phyloP scores from a whole-genome alignment of 1,140 invertebrate species.

The Atopsyche davidsoni region DNA sequence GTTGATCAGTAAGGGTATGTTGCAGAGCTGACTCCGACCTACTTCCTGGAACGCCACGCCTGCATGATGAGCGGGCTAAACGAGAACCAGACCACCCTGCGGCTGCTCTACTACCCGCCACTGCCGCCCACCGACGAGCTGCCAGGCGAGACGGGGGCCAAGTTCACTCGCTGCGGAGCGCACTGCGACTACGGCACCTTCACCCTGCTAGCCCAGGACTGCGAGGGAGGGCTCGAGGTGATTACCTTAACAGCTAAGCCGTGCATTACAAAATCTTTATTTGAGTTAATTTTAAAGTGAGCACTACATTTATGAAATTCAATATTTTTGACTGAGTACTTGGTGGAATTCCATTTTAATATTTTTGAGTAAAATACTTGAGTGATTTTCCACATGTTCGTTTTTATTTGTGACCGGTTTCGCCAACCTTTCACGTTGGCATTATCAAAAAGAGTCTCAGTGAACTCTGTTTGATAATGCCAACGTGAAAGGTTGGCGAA shows the following conservation, averaged over 20 bases:
- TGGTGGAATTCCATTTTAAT: too few species aligned
- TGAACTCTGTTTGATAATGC: too few species aligned
- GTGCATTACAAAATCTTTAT: neutral
- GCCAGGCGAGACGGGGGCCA: constrained; percentile 27
- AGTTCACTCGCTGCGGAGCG: constrained; percentile 58
- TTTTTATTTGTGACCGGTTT: too few species aligned
- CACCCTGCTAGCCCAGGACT: constrained; percentile 66
- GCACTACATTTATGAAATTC: too few species aligned
- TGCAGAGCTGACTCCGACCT: constrained; percentile 34
- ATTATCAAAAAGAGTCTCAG: too few species aligned
- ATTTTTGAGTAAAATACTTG: too few species aligned
- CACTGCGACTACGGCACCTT: constrained; percentile 70
- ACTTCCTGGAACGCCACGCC: constrained; percentile 56
- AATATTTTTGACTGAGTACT: too few species aligned
- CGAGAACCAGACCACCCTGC: constrained; percentile 59
- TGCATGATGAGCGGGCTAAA: constrained; percentile 53
- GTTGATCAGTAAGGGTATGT: too few species aligned
- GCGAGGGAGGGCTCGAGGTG: constrained; percentile 54
- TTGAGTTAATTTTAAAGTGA: too few species aligned
- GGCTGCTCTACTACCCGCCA: constrained; percentile 64
- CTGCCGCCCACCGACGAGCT: constrained; percentile 51
- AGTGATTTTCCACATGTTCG: too few species aligned
- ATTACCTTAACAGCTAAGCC: neutral
- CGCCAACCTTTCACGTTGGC: too few species aligned
- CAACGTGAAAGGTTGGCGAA: too few species aligned